Evolutionary conservation across 2,797 vertebrate genomes (phyloP), one percentile per base, ranked within the genome.

Genomic region (Psittacula derbiana): DNA sequence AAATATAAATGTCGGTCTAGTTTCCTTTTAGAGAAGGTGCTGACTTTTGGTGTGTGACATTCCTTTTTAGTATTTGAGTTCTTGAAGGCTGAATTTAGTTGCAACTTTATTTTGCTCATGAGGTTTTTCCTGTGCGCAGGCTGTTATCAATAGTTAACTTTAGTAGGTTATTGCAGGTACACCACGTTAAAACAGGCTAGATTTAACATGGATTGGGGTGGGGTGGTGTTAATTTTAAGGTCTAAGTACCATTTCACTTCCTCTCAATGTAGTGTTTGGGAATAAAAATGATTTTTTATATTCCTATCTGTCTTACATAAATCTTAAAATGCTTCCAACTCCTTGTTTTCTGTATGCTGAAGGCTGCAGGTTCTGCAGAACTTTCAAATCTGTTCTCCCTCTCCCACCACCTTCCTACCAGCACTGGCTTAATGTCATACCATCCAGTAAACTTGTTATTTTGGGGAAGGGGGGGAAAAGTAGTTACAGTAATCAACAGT

Each of bases 41-140:
- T 80, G 0, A 65, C 8, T 71, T 91, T 67, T 85, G 13, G 72
- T 65, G 43, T 10, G 8, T 76, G 67, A 60, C 43, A 31, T 71
- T 83, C 5, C 27, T 90, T 90, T 88, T 86, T n/a, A 57, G 36
- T 78, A 47, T 55, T 71, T 55, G 73, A 43, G 4, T 80, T 86
- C 52, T 60, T 71, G 21, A 88, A 84, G 66, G 25, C 36, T 86
- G 60, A 78, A 67, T 90, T 66, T 76, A 76, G 33, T 82, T 92
- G 55, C 73, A 62, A 58, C 19, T 88, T 86, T 5, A 46, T 7
- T 80, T 11, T 66, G 36, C 21, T 78, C 3, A 3, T 31, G 19
- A 55, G 21, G 7, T 36, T 80, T 86, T 86, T 86, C 44, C 58
- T 83, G 57, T 81, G 44, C 18, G 20, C 27, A 74, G 11, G 44